Base-by-base conservation (phyloP, 2,113 vertebrate genomes). In the Osmerus mordax region DNA sequence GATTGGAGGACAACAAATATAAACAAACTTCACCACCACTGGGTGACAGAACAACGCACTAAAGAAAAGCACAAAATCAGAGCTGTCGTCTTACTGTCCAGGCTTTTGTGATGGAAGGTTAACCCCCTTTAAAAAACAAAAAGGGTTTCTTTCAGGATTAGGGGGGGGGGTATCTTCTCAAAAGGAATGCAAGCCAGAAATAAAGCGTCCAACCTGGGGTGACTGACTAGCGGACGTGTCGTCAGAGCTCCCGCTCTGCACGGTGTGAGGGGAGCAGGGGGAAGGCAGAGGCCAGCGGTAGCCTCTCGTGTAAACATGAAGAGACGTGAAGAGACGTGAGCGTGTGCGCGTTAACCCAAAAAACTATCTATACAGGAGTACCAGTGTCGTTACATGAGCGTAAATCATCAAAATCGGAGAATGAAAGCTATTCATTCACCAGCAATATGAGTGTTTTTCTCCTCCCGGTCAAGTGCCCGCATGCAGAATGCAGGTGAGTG, bases 261-360 rank as follows among this genome's bases (percentile, higher is more conserved):
- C 12, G 65, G 72, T 47, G 41, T 73, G 47, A 67, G 23, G 53
- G 51, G 65, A 77, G 72, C n/a, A 54, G 72, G 78, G 68, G 80
- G 83, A 82, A 87, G 86, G 85, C 86, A 79, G 76, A 72, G 70
- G 64, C 69, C 71, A 53, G 78, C 73, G 18, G 16, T 67, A 62
- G 67, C 71, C 63, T 70, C 23, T 75, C 64, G 67, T 32, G 77
- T 72, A 71, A 71, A 81, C 66, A 53, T n/a, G 21, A 85, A 85
- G 83, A 87, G 86, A 88, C 81, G 52, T 58, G 78, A n/a, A 55
- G 8, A n/a, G 64, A 32, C 41, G 21, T 15, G 21, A 65, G 16
- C 2, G 41, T 67, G 55, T 23, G 41, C 36, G 62, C 9, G 21
- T 19, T 19, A 8, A 65, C 52, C 41, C 56, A 6, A 19, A 60